Percentiles rank a stretch among this genome's conserved stretches.
phyloP scores from a whole-genome alignment of 2,113 vertebrate species.

The Tachycineta bicolor region DNA sequence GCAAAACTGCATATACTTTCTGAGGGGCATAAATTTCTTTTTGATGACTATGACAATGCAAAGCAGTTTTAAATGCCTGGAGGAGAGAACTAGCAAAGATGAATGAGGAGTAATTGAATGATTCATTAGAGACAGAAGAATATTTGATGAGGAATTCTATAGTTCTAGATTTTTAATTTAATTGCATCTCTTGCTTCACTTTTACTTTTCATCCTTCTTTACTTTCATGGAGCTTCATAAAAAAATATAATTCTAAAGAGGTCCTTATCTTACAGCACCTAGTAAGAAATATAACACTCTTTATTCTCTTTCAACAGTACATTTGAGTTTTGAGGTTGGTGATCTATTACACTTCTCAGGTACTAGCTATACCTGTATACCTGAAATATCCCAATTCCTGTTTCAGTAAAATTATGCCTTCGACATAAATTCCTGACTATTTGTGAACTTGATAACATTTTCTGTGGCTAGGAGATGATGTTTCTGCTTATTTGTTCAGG shows the following conservation, averaged over 20 bases:
- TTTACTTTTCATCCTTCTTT: slow-evolving; percentile 14
- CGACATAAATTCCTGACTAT: slow-evolving; percentile 51
- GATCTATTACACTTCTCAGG: slow-evolving; percentile 35
- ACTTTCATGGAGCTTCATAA: slow-evolving; percentile 6
- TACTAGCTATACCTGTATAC: slow-evolving; percentile 3
- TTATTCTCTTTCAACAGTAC: slow-evolving; percentile 48
- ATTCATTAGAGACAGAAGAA: slow-evolving; percentile 61
- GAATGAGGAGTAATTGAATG: slow-evolving; percentile 65
- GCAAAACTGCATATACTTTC: slow-evolving; percentile 61
- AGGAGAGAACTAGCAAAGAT: slow-evolving; percentile 58
- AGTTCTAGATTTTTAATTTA: slow-evolving; percentile 63
- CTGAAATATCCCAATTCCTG: not conserved
- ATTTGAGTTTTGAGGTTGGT: slow-evolving; percentile 30
- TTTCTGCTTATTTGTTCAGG: slow-evolving; percentile 2
- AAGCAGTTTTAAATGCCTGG: slow-evolving; percentile 70
- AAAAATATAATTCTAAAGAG: slow-evolving; percentile 44
- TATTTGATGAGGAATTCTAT: slow-evolving; percentile 59
- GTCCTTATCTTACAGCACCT: not conserved
- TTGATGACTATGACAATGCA: slow-evolving; percentile 53
- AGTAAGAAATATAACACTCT: slow-evolving; percentile 47
- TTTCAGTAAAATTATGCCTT: slow-evolving; percentile 44
- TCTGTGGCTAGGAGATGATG: slow-evolving; percentile 32
- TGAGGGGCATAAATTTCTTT: slow-evolving; percentile 61
- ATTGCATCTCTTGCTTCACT: slow-evolving; percentile 9
- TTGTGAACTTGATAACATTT: slow-evolving; percentile 43